phyloP scores from a whole-genome alignment of 2,888 invertebrate species.

The Leistus spinibarbis region DNA sequence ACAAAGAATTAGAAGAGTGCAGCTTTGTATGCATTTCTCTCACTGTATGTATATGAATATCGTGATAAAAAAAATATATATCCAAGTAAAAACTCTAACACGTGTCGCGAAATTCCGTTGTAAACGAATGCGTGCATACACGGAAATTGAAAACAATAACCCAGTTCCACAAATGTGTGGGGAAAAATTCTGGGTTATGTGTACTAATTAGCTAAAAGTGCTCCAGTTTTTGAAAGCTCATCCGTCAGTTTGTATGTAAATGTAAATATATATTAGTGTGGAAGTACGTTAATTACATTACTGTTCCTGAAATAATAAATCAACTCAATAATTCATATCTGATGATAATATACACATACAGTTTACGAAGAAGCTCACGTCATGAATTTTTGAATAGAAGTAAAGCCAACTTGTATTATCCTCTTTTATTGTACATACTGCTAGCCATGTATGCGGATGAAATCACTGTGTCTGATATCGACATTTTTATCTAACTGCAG shows the following conservation, averaged over 20 bases:
- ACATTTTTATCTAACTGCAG: too few species aligned
- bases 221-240: not conserved
- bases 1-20: too few species aligned
- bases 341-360: not conserved
- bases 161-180: not conserved
- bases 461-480: too few species aligned
- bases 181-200: not conserved
- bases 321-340: not conserved
- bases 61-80: too few species aligned
- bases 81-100: too few species aligned
- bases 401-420: too few species aligned
- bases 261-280: not conserved
- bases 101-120: not conserved
- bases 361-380: not conserved
- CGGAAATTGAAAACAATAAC: not conserved
- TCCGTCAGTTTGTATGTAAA: not conserved
- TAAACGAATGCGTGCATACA: not conserved
- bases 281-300: not conserved
- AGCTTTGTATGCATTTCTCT: too few species aligned
- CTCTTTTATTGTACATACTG: too few species aligned
- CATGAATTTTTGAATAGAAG: too few species aligned
- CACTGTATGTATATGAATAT: too few species aligned
- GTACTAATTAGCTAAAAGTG: too few species aligned
- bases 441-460: too few species aligned
- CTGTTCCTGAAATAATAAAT: not conserved